A percentile compares a stretch with the other conserved stretches of the same genome.
Conservation (phyloP, 2,113 vertebrate genomes). For the Nibea albiflora region DNA sequence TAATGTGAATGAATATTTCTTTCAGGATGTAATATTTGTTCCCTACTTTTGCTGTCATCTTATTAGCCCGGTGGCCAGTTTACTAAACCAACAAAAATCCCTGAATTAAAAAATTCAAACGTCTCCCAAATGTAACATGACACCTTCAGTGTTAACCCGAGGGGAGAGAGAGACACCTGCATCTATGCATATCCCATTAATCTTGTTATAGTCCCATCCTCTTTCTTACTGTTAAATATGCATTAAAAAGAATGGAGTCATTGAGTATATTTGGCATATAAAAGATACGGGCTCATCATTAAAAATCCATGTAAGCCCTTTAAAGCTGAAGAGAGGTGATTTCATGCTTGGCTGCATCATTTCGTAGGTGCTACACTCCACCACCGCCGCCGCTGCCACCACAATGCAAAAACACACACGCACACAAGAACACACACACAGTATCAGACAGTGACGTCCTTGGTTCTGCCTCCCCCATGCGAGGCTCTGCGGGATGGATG, state of each 20-base stretch:
- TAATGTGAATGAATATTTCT: no score
- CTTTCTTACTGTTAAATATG: slow-evolving; percentile 82
- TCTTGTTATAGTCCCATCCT: slow-evolving; percentile 70
- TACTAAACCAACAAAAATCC: slow-evolving; percentile 23
- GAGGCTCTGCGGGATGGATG: slow-evolving; percentile 75
- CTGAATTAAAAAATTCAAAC: slow-evolving; percentile 56
- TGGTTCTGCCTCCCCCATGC: slow-evolving; percentile 72
- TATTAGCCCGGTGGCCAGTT: slow-evolving; percentile 4
- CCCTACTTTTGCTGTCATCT: background rate
- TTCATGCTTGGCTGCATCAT: slow-evolving; percentile 81
- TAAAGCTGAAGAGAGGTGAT: slow-evolving; percentile 86
- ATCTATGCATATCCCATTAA: slow-evolving; percentile 76
- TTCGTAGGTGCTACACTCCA: slow-evolving; percentile 65
- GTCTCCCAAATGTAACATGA: slow-evolving; percentile 28
- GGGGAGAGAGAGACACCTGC: slow-evolving; percentile 32
- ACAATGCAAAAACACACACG: slow-evolving; percentile 54
- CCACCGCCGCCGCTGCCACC: slow-evolving; percentile 17
- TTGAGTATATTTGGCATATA: slow-evolving; percentile 84
- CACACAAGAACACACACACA: slow-evolving; percentile 46
- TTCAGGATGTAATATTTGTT: background rate
- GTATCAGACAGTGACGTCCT: slow-evolving; percentile 74
- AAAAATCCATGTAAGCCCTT: slow-evolving; percentile 86
- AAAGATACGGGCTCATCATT: slow-evolving; percentile 85
- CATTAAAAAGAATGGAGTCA: slow-evolving; percentile 83
- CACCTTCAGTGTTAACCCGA: slow-evolving; percentile 43